Conservation (phyloP, 2,113 vertebrate species). For the Hiodon tergisus region DNA sequence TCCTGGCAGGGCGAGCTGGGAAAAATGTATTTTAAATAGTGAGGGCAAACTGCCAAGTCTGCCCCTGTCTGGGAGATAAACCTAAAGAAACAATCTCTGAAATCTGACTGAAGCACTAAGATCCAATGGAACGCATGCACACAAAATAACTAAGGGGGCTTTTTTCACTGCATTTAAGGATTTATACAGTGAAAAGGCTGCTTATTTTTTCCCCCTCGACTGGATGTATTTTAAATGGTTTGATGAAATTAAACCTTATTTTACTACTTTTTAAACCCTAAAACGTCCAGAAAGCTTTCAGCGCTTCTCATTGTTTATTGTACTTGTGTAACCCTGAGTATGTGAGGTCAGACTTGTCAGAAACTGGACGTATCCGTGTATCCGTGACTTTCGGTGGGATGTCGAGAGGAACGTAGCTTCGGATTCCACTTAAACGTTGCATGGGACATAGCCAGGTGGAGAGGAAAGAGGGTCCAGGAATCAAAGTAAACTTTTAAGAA, state of each 20-base stretch:
- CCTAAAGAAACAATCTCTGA: conserved; percentile 6
- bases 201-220: not conserved
- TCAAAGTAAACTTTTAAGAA: conserved; percentile 2
- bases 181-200: not conserved
- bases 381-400: not conserved
- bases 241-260: conserved; percentile 9
- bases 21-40: conserved; percentile 10
- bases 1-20: conserved; percentile 8
- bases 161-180: not conserved
- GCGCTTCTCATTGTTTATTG: conserved; percentile 10
- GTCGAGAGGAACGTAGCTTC: not conserved
- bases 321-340: not conserved
- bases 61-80: conserved; percentile 12
- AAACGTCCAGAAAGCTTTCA: conserved; percentile 11
- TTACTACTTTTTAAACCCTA: not conserved
- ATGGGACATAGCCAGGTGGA: not conserved
- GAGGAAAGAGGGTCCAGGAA: not conserved
- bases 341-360: not conserved
- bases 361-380: not conserved
- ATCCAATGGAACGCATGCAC: conserved; percentile 2
- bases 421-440: not conserved
- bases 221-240: not conserved
- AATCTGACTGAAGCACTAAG: conserved; percentile 11
- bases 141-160: not conserved
- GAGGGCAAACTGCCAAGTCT: conserved; percentile 6